A percentile compares a stretch with the other conserved stretches of the same genome.
phyloP scores from a whole-genome alignment of 2,113 vertebrate genomes.

The Hyla sarda region DNA sequence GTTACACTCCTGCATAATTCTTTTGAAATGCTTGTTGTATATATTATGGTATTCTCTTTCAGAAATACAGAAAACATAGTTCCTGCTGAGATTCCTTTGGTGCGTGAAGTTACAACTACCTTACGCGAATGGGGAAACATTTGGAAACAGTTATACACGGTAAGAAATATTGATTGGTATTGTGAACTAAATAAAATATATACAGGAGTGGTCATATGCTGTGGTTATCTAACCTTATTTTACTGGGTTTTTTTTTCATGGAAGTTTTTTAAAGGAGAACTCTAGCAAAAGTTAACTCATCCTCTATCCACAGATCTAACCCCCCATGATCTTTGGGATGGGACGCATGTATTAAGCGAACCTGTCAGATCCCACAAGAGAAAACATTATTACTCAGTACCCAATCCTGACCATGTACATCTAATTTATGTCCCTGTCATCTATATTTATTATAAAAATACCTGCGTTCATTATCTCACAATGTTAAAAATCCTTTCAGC shows the following conservation, averaged over 20 bases:
- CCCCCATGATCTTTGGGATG: no score
- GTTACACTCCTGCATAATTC: background rate
- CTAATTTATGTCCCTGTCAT: no score
- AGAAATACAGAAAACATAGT: conserved; percentile 82
- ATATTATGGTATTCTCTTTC: conserved; percentile 23
- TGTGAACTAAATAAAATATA: background rate
- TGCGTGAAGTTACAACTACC: conserved; percentile 94
- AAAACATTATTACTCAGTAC: no score
- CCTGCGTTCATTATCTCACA: no score
- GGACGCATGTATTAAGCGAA: no score
- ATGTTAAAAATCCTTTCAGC: no score
- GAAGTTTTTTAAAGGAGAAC: no score
- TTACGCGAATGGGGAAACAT: conserved; percentile 96
- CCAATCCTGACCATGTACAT: no score
- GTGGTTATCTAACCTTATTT: background rate
- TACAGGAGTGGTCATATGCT: background rate
- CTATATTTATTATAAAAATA: no score
- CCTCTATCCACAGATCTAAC: no score
- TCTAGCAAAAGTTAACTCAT: no score
- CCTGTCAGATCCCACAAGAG: no score
- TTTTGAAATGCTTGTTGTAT: background rate
- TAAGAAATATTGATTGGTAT: conserved; percentile 64
- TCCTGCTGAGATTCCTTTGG: conserved; percentile 90
- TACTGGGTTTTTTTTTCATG: background rate
- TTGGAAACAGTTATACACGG: conserved; percentile 97